A percentile compares a stretch with the other conserved stretches of the same genome.
phyloP scores from a whole-genome alignment of 2,113 vertebrate species.

The Pseudolaguvia tuberculata region DNA sequence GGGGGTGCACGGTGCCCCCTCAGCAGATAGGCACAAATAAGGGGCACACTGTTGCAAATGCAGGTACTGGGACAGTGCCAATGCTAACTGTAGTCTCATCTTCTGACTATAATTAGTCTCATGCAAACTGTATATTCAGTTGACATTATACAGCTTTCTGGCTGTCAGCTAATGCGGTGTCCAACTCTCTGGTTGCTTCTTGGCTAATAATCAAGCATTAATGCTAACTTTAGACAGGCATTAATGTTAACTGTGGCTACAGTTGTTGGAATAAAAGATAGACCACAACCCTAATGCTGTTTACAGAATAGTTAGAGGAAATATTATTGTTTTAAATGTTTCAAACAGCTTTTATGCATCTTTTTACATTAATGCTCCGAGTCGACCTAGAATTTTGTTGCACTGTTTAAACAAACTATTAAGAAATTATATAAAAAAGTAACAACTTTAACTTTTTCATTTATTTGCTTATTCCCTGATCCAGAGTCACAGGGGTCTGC shows the following conservation, averaged over 20 bases:
- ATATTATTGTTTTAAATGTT: no score
- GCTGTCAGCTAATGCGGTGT: neutral
- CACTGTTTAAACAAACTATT: no score
- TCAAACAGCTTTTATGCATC: no score
- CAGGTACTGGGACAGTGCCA: neutral
- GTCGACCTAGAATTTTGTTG: no score
- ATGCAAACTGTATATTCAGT: slow-evolving; percentile 3
- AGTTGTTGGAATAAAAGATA: neutral
- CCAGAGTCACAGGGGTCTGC: no score
- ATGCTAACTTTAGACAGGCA: neutral
- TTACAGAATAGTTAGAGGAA: no score
- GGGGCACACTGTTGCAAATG: no score
- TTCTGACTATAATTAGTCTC: slow-evolving; percentile 13
- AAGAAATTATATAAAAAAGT: no score
- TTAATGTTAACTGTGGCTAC: neutral
- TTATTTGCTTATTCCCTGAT: no score
- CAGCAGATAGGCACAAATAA: no score
- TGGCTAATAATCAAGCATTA: slow-evolving; percentile 8
- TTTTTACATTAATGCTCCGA: no score
- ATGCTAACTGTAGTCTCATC: slow-evolving; percentile 10
- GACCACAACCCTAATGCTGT: neutral
- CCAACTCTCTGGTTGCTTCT: neutral
- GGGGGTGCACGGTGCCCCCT: no score
- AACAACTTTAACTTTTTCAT: neutral
- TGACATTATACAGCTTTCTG: slow-evolving; percentile 1